These are phyloP conservation scores for Ypsolopha sequella DNA, from an alignment of 2,888 invertebrate species.

Conservation along the genomic window DNA sequence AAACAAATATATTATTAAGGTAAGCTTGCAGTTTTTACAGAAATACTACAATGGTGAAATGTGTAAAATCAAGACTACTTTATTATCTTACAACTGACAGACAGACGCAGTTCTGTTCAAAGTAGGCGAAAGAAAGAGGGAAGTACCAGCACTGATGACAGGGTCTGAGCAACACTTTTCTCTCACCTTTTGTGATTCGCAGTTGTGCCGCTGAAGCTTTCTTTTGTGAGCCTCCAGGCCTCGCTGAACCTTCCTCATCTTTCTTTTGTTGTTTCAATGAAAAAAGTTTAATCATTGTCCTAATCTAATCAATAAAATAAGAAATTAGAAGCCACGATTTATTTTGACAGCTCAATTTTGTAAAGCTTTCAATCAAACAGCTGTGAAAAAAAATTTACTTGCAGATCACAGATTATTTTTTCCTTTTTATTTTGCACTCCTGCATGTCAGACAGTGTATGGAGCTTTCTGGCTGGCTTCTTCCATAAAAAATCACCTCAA, in stretches of 20 bases:
- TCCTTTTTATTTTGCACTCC: not conserved
- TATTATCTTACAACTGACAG: constrained; percentile 1
- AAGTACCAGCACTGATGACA: no score
- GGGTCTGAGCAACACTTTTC: not conserved
- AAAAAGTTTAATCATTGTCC: constrained; percentile 96
- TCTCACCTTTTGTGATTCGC: constrained; percentile 94
- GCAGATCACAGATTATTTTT: not conserved
- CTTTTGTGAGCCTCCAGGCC: constrained; percentile 80
- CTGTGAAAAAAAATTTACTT: not conserved
- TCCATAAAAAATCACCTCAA: no score
- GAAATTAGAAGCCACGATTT: constrained; percentile 49
- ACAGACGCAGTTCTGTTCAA: not conserved
- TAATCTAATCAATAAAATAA: constrained; percentile 53
- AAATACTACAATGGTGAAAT: not conserved
- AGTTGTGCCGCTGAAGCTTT: constrained; percentile 97
- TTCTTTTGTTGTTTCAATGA: constrained; percentile 98
- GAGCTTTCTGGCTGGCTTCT: not conserved
- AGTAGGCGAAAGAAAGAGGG: not conserved
- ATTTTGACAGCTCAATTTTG: constrained; percentile 54
- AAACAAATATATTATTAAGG: not conserved
- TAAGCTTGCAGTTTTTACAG: no score
- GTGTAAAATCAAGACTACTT: not conserved
- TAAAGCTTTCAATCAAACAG: constrained; percentile 6
- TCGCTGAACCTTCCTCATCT: constrained; percentile 87
- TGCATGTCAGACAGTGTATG: not conserved